Base-by-base conservation (phyloP, 2,797 vertebrate species). In the Acipenser transmontanus region DNA sequence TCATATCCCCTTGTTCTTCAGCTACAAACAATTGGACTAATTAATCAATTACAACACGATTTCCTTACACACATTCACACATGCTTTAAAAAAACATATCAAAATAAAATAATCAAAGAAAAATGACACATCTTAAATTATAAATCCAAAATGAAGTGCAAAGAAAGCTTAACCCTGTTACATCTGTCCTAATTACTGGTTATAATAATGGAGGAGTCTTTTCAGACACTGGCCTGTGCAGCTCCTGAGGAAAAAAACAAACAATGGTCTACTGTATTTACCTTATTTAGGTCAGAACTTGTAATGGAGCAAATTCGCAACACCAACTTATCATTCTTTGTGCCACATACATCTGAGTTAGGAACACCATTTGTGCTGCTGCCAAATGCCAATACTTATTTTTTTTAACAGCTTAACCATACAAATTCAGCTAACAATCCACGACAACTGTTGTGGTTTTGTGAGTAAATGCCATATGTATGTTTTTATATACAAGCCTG, bases 401-500 rank as follows among this genome's bases (percentile, higher is more conserved):
- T 57, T 11, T 57, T 57, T 57, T 68, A 62, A 65, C 64, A 47
- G 59, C 14, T 6, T 49, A 34, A 8, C n/a, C 57, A 17, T 20
- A 47, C 52, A 11, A 49, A 51, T 67, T 60, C 51, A 66, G 66
- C 52, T 59, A 65, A 63, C 59, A 69, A 7, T 49, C 11, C 47
- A 17, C n/a, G 7, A 13, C 48, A 48, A 70, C 68, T 66, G 65
- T 65, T 66, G 73, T 62, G 76, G 73, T 72, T 59, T 61, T 61
- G 63, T 60, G 63, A 63, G 69, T 71, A 77, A 75, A 75, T 73
- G 69, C 73, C 70, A 72, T 72, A 69, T 70, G 65, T 57, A 68
- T 73, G 73, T 70, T 70, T 57, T 54, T n/a, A 47, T 11, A 61
- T 52, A 11, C 50, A 10, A 6, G 47, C 11, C 49, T 63, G 66